Evolutionary conservation across 2,113 vertebrate species (phyloP), one percentile per base, ranked within the genome.

Genomic region (Hippocampus abdominalis): DNA sequence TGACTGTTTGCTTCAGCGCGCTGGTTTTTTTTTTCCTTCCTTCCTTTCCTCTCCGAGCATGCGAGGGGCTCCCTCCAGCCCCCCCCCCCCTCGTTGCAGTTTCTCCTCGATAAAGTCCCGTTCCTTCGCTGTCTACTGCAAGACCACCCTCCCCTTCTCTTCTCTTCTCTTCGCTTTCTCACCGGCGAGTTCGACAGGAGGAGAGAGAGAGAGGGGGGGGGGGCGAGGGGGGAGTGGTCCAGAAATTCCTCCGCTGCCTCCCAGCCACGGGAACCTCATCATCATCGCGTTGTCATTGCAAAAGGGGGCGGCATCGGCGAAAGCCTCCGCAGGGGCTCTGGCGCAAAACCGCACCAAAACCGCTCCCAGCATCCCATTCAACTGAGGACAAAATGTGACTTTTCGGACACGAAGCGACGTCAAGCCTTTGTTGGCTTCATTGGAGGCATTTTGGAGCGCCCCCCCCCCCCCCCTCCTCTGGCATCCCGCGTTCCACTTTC

Each of bases 101-200:
- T 84, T 69, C 83, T 88, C 86, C 81, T 86, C 85, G 88, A 87
- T 88, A 91, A 91, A 89, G 86, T 88, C 88, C 90, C 89, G 88
- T 87, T 89, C 87, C 84, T 89, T 61, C 84, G 40, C 90, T n/a
- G 81, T 88, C 84, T 83, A 86, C 87, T 86, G 90, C 81, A 88
- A 89, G 87, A 92, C 85, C 91, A 91, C 86, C 90, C 90, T 83
- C 87, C 78, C 76, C 80, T 78, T 80, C n/a, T 16, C 23, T 21
- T 9, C 36, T 39, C 32, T 32, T 32, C 57, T 20, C 51, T 9
- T 54, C n/a, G 8, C 57, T 60, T 60, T 78, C 80, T 81, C 78
- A 81, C 53, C 81, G 64, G 61, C 77, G 64, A 87, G 80, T 83
- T 68, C 64, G 79, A 84, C 85, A 81, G 87, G 85, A 82, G 87